Evolutionary conservation across 2,888 invertebrate genomes (phyloP), one percentile per base, ranked within the genome.

Genomic region (Caenorhabditis parvicauda): DNA sequence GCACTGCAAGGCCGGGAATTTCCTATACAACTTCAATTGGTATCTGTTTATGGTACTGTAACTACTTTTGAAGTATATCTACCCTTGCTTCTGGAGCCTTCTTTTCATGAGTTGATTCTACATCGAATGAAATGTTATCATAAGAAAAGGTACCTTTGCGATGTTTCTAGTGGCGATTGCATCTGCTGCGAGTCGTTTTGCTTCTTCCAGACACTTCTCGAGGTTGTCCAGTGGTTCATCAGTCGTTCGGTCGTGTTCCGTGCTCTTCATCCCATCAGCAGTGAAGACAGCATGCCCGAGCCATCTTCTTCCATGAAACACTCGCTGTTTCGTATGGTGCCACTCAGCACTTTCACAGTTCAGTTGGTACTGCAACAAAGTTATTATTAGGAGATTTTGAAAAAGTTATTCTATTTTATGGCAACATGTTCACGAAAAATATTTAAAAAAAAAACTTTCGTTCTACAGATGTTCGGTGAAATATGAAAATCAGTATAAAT

Each of bases 281-380:
- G 61, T 62, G 35, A 62, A 62, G 21, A 47, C 44, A 25, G 46
- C 54, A 46, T 57, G 39, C n/a, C 61, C 61, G 3, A 62, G 29
- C 61, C 90, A 91, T 81, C 89, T 90, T 45, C 90, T 86, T 74
- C 91, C 91, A 78, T 88, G 88, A 66, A 89, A 88, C 4, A 88
- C 83, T 82, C 85, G 67, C 81, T 90, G 89, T 0, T 89, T 87
- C 76, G 88, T 88, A 79, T 92, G 91, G 61, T 88, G 87, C 91
- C 92, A 92, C 82, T 91, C 91, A 0, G 90, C 92, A 0, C 90
- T 91, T 80, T 90, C 88, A 4, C 89, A 87, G 80, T 91, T 90
- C n/a, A 91, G 87, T 9, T 88, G 86, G 81, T 92, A 92, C 82
- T 91, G 89, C 0, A 69, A 54, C 22, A 1, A 41, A 21, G 14